Evolutionary conservation across 2,113 vertebrate species (phyloP), one percentile per base, ranked within the genome.

Genomic region (Geococcyx californianus): DNA sequence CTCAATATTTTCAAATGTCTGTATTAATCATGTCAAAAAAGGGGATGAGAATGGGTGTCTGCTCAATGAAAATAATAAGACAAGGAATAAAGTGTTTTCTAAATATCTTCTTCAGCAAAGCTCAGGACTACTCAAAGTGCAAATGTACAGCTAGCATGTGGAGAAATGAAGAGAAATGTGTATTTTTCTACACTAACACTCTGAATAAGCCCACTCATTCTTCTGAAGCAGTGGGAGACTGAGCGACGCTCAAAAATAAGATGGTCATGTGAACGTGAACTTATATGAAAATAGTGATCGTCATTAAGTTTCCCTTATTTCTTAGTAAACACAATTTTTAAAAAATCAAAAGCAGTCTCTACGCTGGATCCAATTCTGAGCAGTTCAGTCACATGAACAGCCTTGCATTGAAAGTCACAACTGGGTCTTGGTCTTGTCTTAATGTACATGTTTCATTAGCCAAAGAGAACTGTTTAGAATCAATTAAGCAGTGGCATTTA

Each of bases 301-400:
- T 69, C 45, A 84, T 87, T 82, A 93, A 38, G 16, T 44, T 84
- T 94, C 80, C 78, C 51, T 78, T 81, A 38, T 40, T 94, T 87
- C 84, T 76, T 87, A 95, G 95, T 96, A 81, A 96, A 66, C 20
- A 86, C n/a, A 49, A 36, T 73, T 49, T n/a, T 2, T 9, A 54
- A n/a, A 74, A 72, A 70, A 70, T 49, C 21, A 49, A 49, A 49
- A 49, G 74, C 34, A 84, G 36, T 64, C 25, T 42, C 72, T 72
- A 75, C 90, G 83, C 60, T 87, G 89, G 51, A 70, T 85, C 31
- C 1, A 2, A 51, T 60, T 69, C 83, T 55, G 38, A 73, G 42
- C 63, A 52, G 63, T 47, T 90, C 47, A 72, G 79, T 70, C 52
- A 66, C 54, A 62, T 38, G 34, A 91, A 63, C 26, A 47, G 51